Evolutionary conservation across 2,113 vertebrate genomes (phyloP).

Genomic region (Steatornis caripensis): DNA sequence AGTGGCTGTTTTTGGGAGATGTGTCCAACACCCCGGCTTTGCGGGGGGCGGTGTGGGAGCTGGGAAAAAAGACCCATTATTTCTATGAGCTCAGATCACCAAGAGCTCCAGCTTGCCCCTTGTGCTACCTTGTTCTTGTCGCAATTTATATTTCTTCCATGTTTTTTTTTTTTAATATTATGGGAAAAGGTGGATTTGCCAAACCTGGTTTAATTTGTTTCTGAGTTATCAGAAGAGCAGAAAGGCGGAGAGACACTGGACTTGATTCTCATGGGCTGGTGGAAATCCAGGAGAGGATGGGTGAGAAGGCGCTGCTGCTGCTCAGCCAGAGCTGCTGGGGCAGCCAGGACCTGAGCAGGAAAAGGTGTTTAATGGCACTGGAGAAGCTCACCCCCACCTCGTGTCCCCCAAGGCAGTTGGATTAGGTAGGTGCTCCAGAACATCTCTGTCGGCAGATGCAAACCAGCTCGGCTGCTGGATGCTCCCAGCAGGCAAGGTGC

Average conservation of each 20-base stretch:
- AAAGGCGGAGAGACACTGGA: background rate
- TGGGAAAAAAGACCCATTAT: background rate
- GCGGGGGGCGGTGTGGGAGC: background rate
- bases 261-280: background rate
- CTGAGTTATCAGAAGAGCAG: background rate
- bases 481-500: background rate
- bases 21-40: background rate
- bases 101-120: background rate
- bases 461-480: background rate
- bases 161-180: background rate
- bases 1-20: background rate
- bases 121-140: background rate
- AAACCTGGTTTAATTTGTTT: background rate
- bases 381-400: background rate
- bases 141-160: background rate
- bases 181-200: background rate
- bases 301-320: background rate
- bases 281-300: background rate
- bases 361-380: background rate
- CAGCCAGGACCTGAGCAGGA: background rate
- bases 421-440: background rate
- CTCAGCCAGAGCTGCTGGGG: background rate
- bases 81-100: background rate
- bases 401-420: background rate
- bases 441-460: background rate